phyloP scores from a whole-genome alignment of 2,888 invertebrate species.

The Amaurobius ferox region DNA sequence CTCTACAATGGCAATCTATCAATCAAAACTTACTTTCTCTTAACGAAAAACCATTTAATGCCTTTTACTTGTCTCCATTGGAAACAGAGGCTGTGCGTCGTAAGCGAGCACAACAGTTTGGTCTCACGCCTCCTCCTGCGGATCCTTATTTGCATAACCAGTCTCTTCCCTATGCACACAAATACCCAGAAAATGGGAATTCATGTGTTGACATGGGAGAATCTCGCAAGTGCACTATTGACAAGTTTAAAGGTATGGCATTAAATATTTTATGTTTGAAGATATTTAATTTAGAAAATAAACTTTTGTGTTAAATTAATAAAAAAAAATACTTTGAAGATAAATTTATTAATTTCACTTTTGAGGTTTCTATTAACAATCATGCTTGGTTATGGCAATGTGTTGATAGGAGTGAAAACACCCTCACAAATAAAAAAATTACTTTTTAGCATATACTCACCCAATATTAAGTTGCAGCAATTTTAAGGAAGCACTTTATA shows the following conservation, averaged over 20 bases:
- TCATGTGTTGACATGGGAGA: slow-evolving; percentile 47
- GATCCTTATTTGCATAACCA: slow-evolving; percentile 82
- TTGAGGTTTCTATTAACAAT: no score
- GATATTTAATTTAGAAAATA: no score
- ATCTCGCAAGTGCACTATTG: slow-evolving; percentile 73
- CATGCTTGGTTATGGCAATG: no score
- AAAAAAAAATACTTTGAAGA: no score
- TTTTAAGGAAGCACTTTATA: no score
- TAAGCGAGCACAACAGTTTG: slow-evolving; percentile 76
- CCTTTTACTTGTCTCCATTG: slow-evolving; percentile 19
- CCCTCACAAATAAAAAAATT: no score
- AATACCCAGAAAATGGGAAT: slow-evolving; percentile 63
- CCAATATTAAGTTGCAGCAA: no score
- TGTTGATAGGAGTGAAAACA: no score
- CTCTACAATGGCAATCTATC: slow-evolving; percentile 36
- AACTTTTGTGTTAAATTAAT: no score
- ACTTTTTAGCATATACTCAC: no score
- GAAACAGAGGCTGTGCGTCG: slow-evolving; percentile 73
- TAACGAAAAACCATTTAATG: background rate
- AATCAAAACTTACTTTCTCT: background rate
- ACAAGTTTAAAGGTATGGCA: slow-evolving; percentile 75
- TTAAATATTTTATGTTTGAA: no score
- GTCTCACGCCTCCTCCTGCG: slow-evolving; percentile 72
- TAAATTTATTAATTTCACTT: no score
- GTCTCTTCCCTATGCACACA: slow-evolving; percentile 80